Evolutionary conservation across 2,888 invertebrate species (phyloP), one percentile per base, ranked within the genome.

Genomic region (Xestia ashworthii): DNA sequence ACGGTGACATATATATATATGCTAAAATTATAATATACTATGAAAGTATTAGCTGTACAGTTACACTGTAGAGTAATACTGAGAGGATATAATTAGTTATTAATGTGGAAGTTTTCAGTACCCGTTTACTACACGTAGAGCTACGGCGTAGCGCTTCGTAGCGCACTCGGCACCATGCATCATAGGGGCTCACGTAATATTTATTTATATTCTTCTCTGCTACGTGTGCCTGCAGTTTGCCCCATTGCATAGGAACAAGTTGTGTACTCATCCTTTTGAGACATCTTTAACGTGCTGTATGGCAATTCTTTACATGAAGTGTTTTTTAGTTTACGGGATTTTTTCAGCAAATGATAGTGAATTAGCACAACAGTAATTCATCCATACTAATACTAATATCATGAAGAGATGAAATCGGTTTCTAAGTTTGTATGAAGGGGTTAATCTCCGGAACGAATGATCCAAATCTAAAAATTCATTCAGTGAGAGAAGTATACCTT

Each of bases 111-210:
- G 25, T 62, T 46, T 62, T 22, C 6, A 16, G 62, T 32, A 32
- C 16, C 12, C 1, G 60, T 74, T 22, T 25, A 16, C 48, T 62
- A 32, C 41, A 50, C 19, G 16, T 62, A 32, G 32, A 16, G 75
- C 69, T 68, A 68, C 69, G 78, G 19, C 76, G 62, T 64, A 75
- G 74, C 44, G 25, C 16, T 58, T 16, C 76, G 65, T 74, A 64
- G 74, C 19, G 11, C 70, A 19, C 9, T 11, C 62, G 19, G 38
- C 9, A 11, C 19, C 50, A 12, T 50, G 50, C 32, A 32, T n/a
- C 22, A 50, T 25, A 19, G 16, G 25, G 11, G n/a, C 0, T 32
- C 5, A 38, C 46, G 22, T 25, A 48, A 76, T 65, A 50, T 32
- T 32, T 14, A 53, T 41, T 25, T 8, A 66, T 8, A 44, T 50